Conservation (phyloP, 2,888 invertebrate species). For the Oxystoma pomonae region DNA sequence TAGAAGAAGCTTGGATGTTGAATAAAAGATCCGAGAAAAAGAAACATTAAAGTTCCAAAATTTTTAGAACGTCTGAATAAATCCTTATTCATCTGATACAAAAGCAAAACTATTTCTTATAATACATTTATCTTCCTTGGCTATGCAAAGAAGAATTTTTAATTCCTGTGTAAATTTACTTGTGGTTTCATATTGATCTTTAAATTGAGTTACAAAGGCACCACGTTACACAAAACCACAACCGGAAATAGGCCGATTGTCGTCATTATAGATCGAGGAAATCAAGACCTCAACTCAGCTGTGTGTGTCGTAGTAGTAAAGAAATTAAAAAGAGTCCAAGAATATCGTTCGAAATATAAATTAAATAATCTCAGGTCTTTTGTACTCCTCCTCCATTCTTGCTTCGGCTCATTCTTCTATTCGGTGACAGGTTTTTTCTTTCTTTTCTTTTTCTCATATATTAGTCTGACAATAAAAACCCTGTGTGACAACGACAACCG, state of each 20-base stretch:
- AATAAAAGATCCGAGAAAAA: too few relatives aligned
- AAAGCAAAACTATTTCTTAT: too few relatives aligned
- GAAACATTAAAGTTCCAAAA: too few relatives aligned
- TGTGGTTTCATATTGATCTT: neutral
- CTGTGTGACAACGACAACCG: neutral
- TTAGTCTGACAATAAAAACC: neutral
- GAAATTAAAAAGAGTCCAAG: neutral
- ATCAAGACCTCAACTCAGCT: neutral
- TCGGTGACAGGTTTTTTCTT: neutral
- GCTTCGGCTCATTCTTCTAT: neutral
- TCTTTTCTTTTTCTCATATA: neutral
- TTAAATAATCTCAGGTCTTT: neutral
- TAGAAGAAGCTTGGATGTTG: too few relatives aligned
- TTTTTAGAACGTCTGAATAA: too few relatives aligned
- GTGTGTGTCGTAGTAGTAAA: neutral
- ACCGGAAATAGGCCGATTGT: neutral
- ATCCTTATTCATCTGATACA: too few relatives aligned
- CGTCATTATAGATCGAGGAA: neutral
- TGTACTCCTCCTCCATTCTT: neutral
- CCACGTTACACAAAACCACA: neutral
- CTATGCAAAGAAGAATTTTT: too few relatives aligned
- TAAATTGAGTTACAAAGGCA: neutral
- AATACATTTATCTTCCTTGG: too few relatives aligned
- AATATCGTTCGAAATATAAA: neutral
- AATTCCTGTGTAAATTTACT: too few relatives aligned